Conservation (phyloP, 2,797 vertebrate species). For the Anableps anableps region DNA sequence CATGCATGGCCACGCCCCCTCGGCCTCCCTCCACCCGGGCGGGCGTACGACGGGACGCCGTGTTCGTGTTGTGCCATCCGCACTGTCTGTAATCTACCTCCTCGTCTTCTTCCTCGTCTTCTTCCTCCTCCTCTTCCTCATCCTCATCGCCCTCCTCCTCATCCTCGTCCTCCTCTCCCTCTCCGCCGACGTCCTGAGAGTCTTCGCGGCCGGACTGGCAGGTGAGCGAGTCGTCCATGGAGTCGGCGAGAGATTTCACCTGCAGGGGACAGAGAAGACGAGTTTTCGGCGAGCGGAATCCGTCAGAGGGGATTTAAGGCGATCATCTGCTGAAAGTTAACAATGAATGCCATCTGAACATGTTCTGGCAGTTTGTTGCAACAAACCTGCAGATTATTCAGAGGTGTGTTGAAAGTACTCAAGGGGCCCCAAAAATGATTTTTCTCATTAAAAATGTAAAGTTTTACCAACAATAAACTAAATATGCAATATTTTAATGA, state of each 20-base stretch:
- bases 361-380: not conserved
- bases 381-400: not conserved
- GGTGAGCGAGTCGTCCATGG: constrained; percentile 91
- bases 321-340: not conserved
- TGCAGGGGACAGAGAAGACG: constrained; percentile 36
- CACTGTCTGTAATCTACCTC: constrained; percentile 81
- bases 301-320: not conserved
- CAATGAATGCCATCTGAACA: not conserved
- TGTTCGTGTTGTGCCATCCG: constrained; percentile 69
- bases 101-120: constrained; percentile 78
- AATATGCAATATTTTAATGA: too few species aligned
- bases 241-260: constrained; percentile 92
- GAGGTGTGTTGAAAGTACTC: not conserved
- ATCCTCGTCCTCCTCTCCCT: constrained; percentile 80
- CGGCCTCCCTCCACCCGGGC: constrained; percentile 65
- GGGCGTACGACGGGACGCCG: constrained; percentile 58
- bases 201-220: constrained; percentile 83
- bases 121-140: constrained; percentile 74
- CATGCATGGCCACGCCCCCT: constrained; percentile 85
- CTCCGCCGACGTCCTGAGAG: constrained; percentile 80
- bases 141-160: constrained; percentile 78
- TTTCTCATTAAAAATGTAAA: too few species aligned
- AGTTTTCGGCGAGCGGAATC: not conserved
- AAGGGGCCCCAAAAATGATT: too few species aligned
- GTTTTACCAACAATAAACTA: too few species aligned